phyloP scores from a whole-genome alignment of 2,797 vertebrate species.

The Mallotus villosus region DNA sequence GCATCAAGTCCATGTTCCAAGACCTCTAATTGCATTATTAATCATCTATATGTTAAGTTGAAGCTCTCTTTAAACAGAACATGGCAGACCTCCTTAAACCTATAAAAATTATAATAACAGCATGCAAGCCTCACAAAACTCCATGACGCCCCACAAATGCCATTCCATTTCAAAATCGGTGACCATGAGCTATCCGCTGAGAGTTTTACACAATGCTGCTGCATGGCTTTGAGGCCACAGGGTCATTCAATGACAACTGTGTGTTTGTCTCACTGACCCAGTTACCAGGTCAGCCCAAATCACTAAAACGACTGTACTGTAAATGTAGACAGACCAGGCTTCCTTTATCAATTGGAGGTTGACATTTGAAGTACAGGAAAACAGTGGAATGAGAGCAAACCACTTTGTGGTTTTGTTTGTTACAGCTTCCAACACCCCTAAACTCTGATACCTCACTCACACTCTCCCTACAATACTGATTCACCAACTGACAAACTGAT shows the following conservation, averaged over 20 bases:
- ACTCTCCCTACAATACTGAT: neutral
- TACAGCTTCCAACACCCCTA: too few species aligned
- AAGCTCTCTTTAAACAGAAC: slow-evolving; percentile 18
- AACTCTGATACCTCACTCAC: too few species aligned
- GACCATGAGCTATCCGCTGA: neutral
- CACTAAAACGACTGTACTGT: neutral
- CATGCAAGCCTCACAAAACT: slow-evolving; percentile 15
- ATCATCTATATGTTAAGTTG: slow-evolving; percentile 47
- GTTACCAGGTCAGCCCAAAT: neutral
- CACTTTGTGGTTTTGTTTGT: too few species aligned
- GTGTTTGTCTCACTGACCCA: slow-evolving; percentile 1
- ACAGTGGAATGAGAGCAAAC: too few species aligned
- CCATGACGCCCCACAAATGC: slow-evolving; percentile 16
- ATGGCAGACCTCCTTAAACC: slow-evolving; percentile 15
- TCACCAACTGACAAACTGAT: neutral
- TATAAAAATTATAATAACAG: slow-evolving; percentile 23
- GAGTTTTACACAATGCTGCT: neutral
- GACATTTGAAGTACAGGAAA: too few species aligned
- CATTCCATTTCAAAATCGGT: slow-evolving; percentile 2
- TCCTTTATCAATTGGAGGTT: too few species aligned
- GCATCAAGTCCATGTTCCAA: slow-evolving; percentile 46
- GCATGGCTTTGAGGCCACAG: neutral
- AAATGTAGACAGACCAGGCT: neutral
- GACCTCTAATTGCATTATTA: slow-evolving; percentile 50
- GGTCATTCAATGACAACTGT: neutral